Evolutionary conservation across 2,797 vertebrate genomes (phyloP).

Genomic region (Brotogeris chrysoptera): DNA sequence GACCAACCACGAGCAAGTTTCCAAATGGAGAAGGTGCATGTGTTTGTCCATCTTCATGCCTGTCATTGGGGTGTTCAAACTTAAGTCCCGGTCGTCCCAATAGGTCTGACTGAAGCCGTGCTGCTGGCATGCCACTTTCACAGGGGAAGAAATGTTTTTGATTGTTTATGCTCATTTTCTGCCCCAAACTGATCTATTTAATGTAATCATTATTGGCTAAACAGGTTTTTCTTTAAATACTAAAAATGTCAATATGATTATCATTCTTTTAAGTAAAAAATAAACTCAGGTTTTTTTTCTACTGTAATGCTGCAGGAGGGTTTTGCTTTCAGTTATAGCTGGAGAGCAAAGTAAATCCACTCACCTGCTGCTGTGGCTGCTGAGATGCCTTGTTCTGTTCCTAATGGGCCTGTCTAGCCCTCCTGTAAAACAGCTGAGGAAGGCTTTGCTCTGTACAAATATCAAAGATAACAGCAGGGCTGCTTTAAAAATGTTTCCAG

Average conservation of each 20-base stretch:
- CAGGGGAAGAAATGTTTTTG: background rate
- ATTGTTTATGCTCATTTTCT: background rate
- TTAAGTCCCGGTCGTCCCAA: background rate
- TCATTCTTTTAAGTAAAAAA: background rate
- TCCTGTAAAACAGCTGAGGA: background rate
- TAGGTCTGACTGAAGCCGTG: background rate
- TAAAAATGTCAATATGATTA: background rate
- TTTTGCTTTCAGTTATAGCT: background rate
- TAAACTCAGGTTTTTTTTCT: conserved; percentile 41
- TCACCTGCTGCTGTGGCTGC: background rate
- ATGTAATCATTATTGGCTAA: background rate
- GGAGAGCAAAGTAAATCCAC: background rate
- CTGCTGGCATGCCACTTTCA: background rate
- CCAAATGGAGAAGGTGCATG: background rate
- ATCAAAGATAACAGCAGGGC: background rate
- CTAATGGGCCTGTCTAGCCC: rapidly evolving
- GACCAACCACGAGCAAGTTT: rapidly evolving
- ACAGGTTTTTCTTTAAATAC: background rate
- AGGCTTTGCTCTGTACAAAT: background rate
- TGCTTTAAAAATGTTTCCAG: background rate
- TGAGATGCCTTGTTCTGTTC: background rate
- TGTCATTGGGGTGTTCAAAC: background rate
- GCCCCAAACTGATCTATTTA: background rate
- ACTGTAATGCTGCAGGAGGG: background rate
- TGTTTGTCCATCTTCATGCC: background rate